Base-by-base conservation (phyloP, 1,140 invertebrate genomes). In the Muscidifurax raptorellus region DNA sequence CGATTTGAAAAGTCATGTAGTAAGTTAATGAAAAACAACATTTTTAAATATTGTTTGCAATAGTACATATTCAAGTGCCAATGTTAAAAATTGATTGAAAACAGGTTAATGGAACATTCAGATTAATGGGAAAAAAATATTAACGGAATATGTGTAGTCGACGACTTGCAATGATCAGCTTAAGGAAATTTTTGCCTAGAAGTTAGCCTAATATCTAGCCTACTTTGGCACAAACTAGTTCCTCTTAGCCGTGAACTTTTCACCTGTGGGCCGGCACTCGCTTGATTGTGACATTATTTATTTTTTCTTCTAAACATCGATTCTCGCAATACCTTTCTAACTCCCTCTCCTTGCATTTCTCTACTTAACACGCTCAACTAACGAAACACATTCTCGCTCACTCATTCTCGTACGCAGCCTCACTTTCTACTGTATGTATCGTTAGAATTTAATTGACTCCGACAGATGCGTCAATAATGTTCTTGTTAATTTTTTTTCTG, bases 381-480 rank as follows among this genome's bases (percentile, higher is more conserved):
- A 77, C 27, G 76, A 82, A 80, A 27, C 44, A 82, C 47, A 80
- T 81, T 67, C 76, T 86, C 69, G 75, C 67, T 80, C 83, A 59
- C 76, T 85, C 81, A 88, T 85, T 82, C 86, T 84, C 77, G 67
- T 86, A 86, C n/a, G 71, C 87, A 79, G 40, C 84, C 79, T 86
- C 86, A 77, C 83, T 86, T 87, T 87, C 76, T 89, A 88, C 88
- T 86, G 40, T 74, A 80, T 89, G 89, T 92, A 92, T 90, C 89
- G 89, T 89, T 92, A 92, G 89, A 91, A 91, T 92, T 91, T 93
- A 92, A 93, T 93, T 93, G 92, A 93, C 92, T 93, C 88, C 88
- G 90, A 92, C 91, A 90, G 88, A 93, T 90, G 80, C 67, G 80
- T 77, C 59, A 85, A 77, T 81, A 85, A 77, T 81, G 44, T 81